These are phyloP conservation scores for Octopus bimaculoides DNA, from an alignment of 1,140 invertebrate species.

Conservation along the genomic window DNA sequence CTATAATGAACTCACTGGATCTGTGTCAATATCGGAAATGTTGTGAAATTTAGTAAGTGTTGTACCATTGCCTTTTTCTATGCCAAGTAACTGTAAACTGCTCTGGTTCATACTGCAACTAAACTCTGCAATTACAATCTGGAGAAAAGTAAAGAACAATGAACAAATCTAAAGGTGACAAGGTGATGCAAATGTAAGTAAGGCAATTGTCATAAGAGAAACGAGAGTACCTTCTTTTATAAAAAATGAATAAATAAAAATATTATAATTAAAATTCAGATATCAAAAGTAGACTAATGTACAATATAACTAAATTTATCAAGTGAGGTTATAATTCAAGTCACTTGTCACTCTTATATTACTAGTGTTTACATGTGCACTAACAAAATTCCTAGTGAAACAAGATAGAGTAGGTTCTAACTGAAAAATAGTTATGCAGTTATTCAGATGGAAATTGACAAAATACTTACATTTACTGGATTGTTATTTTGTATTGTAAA, in stretches of 20 bases:
- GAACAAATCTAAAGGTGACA: too few species aligned
- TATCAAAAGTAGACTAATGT: too few species aligned
- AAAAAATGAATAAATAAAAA: too few species aligned
- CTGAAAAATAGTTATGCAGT: too few species aligned
- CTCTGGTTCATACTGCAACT: slow-evolving; percentile 69
- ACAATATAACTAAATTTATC: too few species aligned
- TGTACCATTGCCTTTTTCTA: slow-evolving; percentile 66
- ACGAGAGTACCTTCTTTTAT: too few species aligned
- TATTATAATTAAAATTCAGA: too few species aligned
- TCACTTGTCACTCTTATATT: too few species aligned
- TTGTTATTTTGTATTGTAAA: slow-evolving; percentile 77
- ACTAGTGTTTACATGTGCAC: background rate
- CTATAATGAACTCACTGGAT: slow-evolving; percentile 34
- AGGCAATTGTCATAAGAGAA: too few species aligned
- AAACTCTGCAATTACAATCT: slow-evolving; percentile 65
- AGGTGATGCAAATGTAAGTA: too few species aligned
- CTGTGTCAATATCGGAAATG: slow-evolving; percentile 57
- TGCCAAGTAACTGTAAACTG: slow-evolving; percentile 69
- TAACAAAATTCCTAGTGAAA: background rate
- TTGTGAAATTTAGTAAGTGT: slow-evolving; percentile 57
- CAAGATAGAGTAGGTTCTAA: too few species aligned
- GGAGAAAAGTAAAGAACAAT: slow-evolving; percentile 24
- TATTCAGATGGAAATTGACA: background rate
- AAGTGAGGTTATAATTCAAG: too few species aligned
- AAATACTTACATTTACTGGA: slow-evolving; percentile 66